phyloP scores from a whole-genome alignment of 37 sponge, comb jelly and placozoan genomes.

The Mnemiopsis leidyi region DNA sequence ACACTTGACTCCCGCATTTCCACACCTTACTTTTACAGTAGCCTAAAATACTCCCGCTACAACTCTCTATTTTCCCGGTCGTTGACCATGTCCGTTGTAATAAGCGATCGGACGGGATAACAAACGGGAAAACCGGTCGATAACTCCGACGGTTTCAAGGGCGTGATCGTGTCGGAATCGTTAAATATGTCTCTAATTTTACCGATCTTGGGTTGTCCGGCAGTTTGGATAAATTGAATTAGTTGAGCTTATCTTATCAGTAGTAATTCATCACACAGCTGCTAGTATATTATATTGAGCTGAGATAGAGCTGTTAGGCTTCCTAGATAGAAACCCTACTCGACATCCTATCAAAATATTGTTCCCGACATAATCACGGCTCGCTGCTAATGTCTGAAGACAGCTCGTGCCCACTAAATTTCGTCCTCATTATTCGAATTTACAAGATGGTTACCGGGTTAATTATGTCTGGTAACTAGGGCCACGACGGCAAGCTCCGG shows the following conservation, averaged over 20 bases:
- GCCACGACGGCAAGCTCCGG: no score
- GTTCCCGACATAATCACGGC: not conserved
- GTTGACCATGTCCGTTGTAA: no score
- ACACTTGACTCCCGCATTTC: no score
- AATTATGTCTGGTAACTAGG: not conserved
- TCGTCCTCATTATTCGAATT: not conserved
- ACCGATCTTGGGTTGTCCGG: not conserved
- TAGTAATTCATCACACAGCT: not conserved
- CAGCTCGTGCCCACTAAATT: no score
- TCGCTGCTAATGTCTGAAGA: not conserved
- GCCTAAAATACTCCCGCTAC: no score
- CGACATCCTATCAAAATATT: not conserved
- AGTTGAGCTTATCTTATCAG: not conserved
- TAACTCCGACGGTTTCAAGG: no score
- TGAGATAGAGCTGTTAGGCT: no score
- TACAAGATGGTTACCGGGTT: no score
- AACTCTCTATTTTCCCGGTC: no score
- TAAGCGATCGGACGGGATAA: no score
- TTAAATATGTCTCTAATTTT: not conserved
- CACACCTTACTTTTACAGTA: no score
- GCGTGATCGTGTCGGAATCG: not conserved
- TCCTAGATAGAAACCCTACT: not conserved
- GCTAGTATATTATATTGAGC: not conserved
- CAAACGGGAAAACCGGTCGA: no score
- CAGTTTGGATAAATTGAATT: not conserved